phyloP scores from a whole-genome alignment of 2,797 vertebrate species.

The Pristis pectinata region DNA sequence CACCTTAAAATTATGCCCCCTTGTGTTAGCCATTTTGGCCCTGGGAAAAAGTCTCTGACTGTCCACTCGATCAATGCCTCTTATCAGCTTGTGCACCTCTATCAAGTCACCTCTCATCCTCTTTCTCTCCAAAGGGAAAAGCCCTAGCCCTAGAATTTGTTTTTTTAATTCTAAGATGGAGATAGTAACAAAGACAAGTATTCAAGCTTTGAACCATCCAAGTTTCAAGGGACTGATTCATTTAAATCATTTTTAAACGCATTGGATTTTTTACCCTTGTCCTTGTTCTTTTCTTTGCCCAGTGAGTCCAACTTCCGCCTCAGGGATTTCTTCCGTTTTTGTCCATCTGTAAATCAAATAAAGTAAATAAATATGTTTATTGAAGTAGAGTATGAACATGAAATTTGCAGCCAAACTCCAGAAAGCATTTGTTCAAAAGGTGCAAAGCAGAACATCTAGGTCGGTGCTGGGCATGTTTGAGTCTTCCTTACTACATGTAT shows the following conservation, averaged over 20 bases:
- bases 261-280: constrained; percentile 69
- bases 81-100: no score
- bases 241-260: background rate
- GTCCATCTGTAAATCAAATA: constrained; percentile 69
- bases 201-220: background rate
- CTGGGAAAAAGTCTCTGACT: no score
- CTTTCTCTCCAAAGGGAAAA: no score
- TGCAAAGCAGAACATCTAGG: background rate
- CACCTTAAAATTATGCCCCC: no score
- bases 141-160: no score
- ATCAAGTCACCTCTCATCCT: no score
- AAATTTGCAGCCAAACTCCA: background rate
- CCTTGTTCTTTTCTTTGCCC: constrained; percentile 86
- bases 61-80: no score
- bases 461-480: background rate
- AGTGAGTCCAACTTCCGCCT: constrained; percentile 92
- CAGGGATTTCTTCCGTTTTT: constrained; percentile 89
- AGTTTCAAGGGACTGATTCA: background rate
- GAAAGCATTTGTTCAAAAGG: background rate
- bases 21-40: no score
- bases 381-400: background rate
- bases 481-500: background rate
- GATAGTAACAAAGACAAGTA: background rate
- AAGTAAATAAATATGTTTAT: background rate
- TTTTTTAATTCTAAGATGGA: background rate